Conservation (phyloP, 2,113 vertebrate genomes). For the Etheostoma cragini region DNA sequence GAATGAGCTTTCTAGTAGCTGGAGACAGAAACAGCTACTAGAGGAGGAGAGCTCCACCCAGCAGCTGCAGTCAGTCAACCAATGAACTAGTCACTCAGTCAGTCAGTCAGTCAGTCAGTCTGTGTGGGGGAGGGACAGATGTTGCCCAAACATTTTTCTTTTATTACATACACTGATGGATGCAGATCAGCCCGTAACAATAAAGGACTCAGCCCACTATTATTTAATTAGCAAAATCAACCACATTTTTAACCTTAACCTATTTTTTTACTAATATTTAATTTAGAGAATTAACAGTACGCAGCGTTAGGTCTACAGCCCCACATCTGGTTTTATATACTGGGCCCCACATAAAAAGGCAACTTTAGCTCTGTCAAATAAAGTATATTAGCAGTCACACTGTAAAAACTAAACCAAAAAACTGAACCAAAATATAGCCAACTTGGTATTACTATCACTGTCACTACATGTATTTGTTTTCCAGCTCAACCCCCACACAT, state of each 20-base stretch:
- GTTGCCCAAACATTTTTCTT: constrained; percentile 42
- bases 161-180: constrained; percentile 30
- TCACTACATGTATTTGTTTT: background rate
- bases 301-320: constrained; percentile 13
- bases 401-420: background rate
- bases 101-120: constrained; percentile 9
- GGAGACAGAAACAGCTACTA: constrained; percentile 40
- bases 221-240: constrained; percentile 50
- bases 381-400: background rate
- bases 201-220: constrained; percentile 37
- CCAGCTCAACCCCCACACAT: background rate
- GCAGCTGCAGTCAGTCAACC: constrained; percentile 61
- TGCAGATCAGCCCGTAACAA: constrained; percentile 31
- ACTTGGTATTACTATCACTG: background rate
- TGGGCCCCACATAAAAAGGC: background rate
- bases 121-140: constrained; percentile 26
- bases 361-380: background rate
- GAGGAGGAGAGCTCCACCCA: constrained; percentile 61
- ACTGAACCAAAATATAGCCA: background rate
- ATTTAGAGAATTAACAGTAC: constrained; percentile 11
- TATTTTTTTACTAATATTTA: constrained; percentile 5
- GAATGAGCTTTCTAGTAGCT: constrained; percentile 49
- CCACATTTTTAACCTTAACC: constrained; percentile 38
- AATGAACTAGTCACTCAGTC: constrained; percentile 7
- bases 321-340: constrained; percentile 46